phyloP scores from a whole-genome alignment of 2,797 vertebrate species.

The Epinephelus awoara region DNA sequence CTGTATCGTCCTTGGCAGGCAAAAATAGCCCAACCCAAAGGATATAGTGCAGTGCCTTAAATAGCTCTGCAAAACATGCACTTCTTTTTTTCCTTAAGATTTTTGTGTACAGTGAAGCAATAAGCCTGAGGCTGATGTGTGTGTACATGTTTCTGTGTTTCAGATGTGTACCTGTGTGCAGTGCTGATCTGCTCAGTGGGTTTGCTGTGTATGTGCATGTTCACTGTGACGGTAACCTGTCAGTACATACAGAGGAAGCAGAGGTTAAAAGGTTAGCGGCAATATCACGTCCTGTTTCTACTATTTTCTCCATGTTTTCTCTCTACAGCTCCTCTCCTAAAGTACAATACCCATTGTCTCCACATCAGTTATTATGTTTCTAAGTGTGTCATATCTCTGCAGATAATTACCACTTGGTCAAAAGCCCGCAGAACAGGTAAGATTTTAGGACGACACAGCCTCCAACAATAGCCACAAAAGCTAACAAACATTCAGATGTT shows the following conservation, averaged over 20 bases:
- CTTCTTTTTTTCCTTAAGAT: slow-evolving; percentile 10
- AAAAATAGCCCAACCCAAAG: slow-evolving; percentile 63
- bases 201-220: slow-evolving; percentile 93
- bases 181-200: slow-evolving; percentile 94
- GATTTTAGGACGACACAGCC: slow-evolving; percentile 24
- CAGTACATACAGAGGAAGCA: slow-evolving; percentile 92
- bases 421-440: slow-evolving; percentile 95
- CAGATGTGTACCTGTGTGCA: slow-evolving; percentile 94
- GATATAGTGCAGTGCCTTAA: slow-evolving; percentile 48
- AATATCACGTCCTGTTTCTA: not conserved
- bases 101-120: slow-evolving; percentile 21
- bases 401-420: slow-evolving; percentile 95
- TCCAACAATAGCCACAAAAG: not conserved
- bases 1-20: slow-evolving; percentile 33
- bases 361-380: not conserved
- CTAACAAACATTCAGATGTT: not conserved
- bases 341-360: no score
- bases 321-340: not conserved
- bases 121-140: slow-evolving; percentile 1
- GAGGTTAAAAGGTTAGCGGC: slow-evolving; percentile 88
- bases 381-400: slow-evolving; percentile 48
- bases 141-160: slow-evolving; percentile 68
- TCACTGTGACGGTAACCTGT: slow-evolving; percentile 91
- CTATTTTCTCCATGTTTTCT: not conserved
- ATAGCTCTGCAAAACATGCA: slow-evolving; percentile 51